Evolutionary conservation across 2,113 vertebrate species (phyloP), one percentile per base, ranked within the genome.

Genomic region (Megaceryle torquata): DNA sequence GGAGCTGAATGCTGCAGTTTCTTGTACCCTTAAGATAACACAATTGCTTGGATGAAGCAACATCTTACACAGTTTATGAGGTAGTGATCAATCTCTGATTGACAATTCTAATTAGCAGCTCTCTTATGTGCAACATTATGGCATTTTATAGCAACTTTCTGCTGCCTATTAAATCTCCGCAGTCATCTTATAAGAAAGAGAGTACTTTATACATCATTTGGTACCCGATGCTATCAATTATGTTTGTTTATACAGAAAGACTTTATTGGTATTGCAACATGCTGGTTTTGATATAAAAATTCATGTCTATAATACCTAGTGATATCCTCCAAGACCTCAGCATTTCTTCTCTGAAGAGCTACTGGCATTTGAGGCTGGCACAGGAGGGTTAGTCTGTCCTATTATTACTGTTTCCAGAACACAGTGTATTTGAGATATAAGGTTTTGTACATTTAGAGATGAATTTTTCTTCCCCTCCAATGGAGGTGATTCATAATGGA

Each of bases 41-140:
- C 96, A 97, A 97, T 96, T 91, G 82, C 96, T 86, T 50, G 76
- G 57, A 97, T 96, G 88, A 92, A 95, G 90, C 88, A 97, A 86
- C 91, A 59, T 96, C 94, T 97, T 93, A 75, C n/a, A 51, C 96
- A 70, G 91, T 97, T 94, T 95, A 96, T 53, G 89, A 89, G 80
- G 91, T 61, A 83, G 83, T 92, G 94, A 98, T 98, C 97, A 97
- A 97, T 97, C 97, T 98, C 85, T 96, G 88, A 98, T 91, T 98
- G 97, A 97, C 97, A 98, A 95, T 96, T 96, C 95, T 97, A 98
- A 98, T 98, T 98, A 98, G 97, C 95, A 97, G 85, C 80, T 91
- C 97, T 97, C 92, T 87, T 97, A 86, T 91, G 75, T 97, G 64
- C 79, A 94, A 94, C 64, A 88, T 92, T 87, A 95, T 92, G 97